These are phyloP conservation scores for Pasiphila rectangulata DNA, from an alignment of 2,888 invertebrate species.

Conservation along the genomic window DNA sequence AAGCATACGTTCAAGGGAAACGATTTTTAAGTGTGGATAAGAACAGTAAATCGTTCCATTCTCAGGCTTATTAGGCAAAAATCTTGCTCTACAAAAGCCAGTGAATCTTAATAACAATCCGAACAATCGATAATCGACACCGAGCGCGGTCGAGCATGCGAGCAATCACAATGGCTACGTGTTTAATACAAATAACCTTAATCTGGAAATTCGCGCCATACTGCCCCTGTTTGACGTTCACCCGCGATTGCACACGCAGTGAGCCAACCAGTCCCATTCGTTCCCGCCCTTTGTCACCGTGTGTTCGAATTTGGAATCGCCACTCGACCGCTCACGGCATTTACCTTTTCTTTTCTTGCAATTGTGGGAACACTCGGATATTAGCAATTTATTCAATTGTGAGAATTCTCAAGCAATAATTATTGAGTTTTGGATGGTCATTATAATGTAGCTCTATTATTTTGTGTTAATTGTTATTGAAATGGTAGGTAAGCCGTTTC, in stretches of 20 bases:
- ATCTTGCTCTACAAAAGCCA: slow-evolving; percentile 47
- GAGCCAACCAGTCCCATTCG: slow-evolving; percentile 40
- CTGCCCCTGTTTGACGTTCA: slow-evolving; percentile 63
- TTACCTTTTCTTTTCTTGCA: slow-evolving; percentile 47
- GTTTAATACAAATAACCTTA: slow-evolving; percentile 73
- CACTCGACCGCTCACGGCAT: slow-evolving; percentile 59
- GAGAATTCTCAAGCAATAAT: slow-evolving; percentile 55
- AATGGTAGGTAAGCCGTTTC: slow-evolving; percentile 26
- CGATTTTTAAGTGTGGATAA: slow-evolving; percentile 30
- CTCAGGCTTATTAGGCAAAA: slow-evolving; percentile 56
- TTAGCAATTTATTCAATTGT: slow-evolving; percentile 60
- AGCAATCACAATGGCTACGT: slow-evolving; percentile 57
- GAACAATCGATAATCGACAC: slow-evolving; percentile 47
- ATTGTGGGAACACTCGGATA: slow-evolving; percentile 71
- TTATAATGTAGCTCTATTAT: slow-evolving; percentile 41
- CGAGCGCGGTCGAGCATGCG: slow-evolving; percentile 51
- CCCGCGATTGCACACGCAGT: slow-evolving; percentile 65
- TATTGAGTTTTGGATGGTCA: slow-evolving; percentile 54
- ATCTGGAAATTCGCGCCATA: slow-evolving; percentile 58
- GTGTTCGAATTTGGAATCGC: slow-evolving; percentile 46
- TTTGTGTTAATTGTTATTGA: slow-evolving; percentile 45
- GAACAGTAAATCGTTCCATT: slow-evolving; percentile 41
- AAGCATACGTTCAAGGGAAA: slow-evolving; percentile 18
- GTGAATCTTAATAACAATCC: slow-evolving; percentile 46
- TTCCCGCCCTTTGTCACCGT: slow-evolving; percentile 56